These are phyloP conservation scores for Melanostoma mellinum DNA, from an alignment of 2,888 invertebrate species.

Conservation along the genomic window DNA sequence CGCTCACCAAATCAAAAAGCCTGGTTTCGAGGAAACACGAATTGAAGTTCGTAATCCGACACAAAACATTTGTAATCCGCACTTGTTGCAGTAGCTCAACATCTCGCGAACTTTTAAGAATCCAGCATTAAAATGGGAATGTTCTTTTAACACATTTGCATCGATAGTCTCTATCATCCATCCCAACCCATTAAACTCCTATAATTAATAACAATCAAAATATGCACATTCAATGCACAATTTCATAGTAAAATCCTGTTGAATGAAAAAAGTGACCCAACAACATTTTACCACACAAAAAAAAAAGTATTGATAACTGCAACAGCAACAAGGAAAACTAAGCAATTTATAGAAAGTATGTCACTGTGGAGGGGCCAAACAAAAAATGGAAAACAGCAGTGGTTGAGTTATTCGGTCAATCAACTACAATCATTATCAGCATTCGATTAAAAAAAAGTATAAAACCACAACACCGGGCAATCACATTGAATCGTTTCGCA, in stretches of 20 bases:
- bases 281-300: conserved; percentile 14
- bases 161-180: too few relatives aligned
- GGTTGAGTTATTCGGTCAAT: conserved; percentile 42
- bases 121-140: too few relatives aligned
- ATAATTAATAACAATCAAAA: background rate
- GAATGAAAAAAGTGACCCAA: conserved; percentile 24
- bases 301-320: conserved; percentile 5
- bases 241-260: conserved; percentile 35
- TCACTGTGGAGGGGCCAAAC: conserved; percentile 28
- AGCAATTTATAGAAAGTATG: conserved; percentile 72
- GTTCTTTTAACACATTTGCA: too few relatives aligned
- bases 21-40: too few relatives aligned
- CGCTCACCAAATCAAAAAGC: too few relatives aligned
- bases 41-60: too few relatives aligned
- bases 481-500: background rate
- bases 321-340: conserved; percentile 56
- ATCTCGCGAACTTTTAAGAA: too few relatives aligned
- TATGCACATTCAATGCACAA: background rate
- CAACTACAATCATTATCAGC: conserved; percentile 47
- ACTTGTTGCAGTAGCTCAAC: too few relatives aligned
- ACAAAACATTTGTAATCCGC: too few relatives aligned
- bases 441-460: conserved; percentile 11
- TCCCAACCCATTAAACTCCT: background rate
- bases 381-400: conserved; percentile 33
- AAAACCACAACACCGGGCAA: conserved; percentile 20